Evolutionary conservation across 2,797 vertebrate species (phyloP).

Genomic region (Gobio occitaniae): DNA sequence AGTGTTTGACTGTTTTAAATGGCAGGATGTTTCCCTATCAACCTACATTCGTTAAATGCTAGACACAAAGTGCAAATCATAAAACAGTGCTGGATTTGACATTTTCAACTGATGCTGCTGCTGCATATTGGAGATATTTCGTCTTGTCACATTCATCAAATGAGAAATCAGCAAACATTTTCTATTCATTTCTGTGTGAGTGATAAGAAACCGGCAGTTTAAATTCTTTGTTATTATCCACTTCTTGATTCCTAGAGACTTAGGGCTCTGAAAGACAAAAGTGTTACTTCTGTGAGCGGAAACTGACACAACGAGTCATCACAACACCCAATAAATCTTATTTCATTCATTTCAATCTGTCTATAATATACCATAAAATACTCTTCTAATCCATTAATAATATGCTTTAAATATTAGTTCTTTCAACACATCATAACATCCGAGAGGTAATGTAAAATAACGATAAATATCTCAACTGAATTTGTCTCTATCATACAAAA

Average conservation of each 20-base stretch:
- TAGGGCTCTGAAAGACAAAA: neutral
- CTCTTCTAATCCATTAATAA: conserved; percentile 52
- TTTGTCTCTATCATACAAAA: conserved; percentile 61
- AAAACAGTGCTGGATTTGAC: conserved; percentile 45
- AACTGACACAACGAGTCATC: conserved; percentile 37
- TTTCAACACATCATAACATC: conserved; percentile 56
- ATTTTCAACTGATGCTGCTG: conserved; percentile 54
- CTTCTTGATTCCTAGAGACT: neutral
- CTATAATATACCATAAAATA: conserved; percentile 60
- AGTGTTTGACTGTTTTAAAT: conserved; percentile 12
- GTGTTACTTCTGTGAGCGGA: conserved; percentile 42
- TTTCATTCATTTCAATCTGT: conserved; percentile 47
- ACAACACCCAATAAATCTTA: conserved; percentile 56
- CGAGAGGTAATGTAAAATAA: conserved; percentile 49
- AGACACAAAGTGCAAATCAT: conserved; percentile 57
- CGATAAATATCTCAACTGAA: conserved; percentile 55
- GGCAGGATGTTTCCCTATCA: conserved; percentile 19
- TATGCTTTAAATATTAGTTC: conserved; percentile 48
- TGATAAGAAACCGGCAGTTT: conserved; percentile 22
- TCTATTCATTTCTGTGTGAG: conserved; percentile 20
- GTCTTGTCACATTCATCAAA: conserved; percentile 65
- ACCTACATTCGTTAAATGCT: conserved; percentile 58
- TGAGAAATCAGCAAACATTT: conserved; percentile 44
- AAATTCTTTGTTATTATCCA: neutral
- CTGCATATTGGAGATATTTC: conserved; percentile 53